These are phyloP conservation scores for Ptychobarbus kaznakovi DNA, from an alignment of 2,797 vertebrate genomes.

Conservation along the genomic window DNA sequence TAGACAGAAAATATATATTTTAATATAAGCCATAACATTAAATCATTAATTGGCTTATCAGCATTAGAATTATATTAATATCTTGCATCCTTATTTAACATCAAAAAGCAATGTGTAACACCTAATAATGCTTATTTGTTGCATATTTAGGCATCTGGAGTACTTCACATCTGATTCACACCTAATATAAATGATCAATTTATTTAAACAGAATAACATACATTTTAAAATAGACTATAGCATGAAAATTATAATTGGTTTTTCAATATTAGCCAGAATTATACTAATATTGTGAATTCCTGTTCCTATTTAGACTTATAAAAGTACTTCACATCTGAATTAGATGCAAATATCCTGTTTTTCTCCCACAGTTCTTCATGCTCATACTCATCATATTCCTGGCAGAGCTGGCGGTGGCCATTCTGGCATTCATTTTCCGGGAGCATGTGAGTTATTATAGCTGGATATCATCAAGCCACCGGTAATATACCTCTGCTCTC, in stretches of 20 bases:
- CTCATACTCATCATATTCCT: conserved; percentile 94
- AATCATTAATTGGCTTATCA: not conserved
- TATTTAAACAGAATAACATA: not conserved
- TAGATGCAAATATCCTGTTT: not conserved
- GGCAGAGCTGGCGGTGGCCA: conserved; percentile 90
- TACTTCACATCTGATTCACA: not conserved
- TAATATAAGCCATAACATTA: not conserved
- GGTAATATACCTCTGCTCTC: conserved; percentile 3
- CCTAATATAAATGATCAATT: not conserved
- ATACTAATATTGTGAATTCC: not conserved
- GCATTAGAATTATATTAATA: not conserved
- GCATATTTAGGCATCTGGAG: not conserved
- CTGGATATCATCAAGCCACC: conserved; percentile 20
- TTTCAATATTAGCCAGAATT: not conserved
- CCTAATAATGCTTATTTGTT: not conserved
- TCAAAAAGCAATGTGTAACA: not conserved
- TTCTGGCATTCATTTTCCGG: conserved; percentile 92
- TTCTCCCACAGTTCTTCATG: conserved; percentile 86
- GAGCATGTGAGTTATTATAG: conserved; percentile 83
- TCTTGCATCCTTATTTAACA: not conserved
- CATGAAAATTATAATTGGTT: not conserved
- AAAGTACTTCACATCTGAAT: not conserved
- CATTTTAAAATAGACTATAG: not conserved
- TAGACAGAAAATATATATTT: not conserved
- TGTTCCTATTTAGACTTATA: not conserved